Percentiles rank a stretch among this genome's conserved stretches.
Conservation (phyloP, 1,140 invertebrate genomes). For the Musca domestica region DNA sequence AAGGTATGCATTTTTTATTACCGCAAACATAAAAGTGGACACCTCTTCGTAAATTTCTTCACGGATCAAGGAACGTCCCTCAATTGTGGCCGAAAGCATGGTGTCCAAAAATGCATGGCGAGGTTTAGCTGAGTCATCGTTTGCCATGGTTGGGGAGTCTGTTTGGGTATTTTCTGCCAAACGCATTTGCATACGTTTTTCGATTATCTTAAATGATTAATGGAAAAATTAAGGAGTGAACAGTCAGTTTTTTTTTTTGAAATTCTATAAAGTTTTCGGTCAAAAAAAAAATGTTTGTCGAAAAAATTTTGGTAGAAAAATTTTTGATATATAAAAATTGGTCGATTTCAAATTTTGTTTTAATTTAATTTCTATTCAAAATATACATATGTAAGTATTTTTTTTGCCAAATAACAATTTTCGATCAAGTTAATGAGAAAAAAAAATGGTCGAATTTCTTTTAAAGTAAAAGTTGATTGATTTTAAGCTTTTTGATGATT, state of each 20-base stretch:
- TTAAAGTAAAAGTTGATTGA: too few species aligned
- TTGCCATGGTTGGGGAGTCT: too few species aligned
- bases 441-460: too few species aligned
- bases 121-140: conserved; percentile 34
- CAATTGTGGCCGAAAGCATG: conserved; percentile 50
- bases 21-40: conserved; percentile 70
- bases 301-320: too few species aligned
- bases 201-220: conserved; percentile 31
- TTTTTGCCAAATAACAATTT: too few species aligned
- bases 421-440: too few species aligned
- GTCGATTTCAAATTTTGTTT: too few species aligned
- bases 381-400: too few species aligned
- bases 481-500: too few species aligned
- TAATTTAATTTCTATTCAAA: too few species aligned
- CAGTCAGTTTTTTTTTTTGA: too few species aligned
- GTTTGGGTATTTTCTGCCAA: not conserved
- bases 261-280: not conserved
- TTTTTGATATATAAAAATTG: too few species aligned
- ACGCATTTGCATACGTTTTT: conserved; percentile 39
- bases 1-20: not conserved
- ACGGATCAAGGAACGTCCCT: conserved; percentile 60
- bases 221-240: not conserved
- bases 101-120: conserved; percentile 47
- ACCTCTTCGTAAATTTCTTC: conserved; percentile 69
- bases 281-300: not conserved